Percentiles rank a stretch among this genome's conserved stretches.
These are phyloP conservation scores for Chinchilla lanigera DNA, from an alignment of 2,113 vertebrate species.

Conservation along the genomic window DNA sequence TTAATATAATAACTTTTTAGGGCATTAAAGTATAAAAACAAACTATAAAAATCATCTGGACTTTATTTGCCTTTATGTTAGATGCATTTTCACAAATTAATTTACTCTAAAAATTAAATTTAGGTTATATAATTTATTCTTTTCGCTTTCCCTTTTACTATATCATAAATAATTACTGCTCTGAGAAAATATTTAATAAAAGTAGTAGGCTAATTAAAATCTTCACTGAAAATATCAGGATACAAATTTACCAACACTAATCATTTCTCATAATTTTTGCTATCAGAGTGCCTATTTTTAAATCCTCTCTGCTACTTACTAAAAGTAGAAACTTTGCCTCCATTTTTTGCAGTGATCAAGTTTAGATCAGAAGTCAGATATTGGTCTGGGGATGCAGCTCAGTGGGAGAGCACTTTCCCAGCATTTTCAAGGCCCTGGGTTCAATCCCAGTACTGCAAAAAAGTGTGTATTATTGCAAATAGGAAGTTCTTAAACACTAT, in stretches of 20 bases:
- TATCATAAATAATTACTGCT: background rate
- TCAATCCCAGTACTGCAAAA: background rate
- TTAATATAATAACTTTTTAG: background rate
- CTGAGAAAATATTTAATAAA: background rate
- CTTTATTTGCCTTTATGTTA: background rate
- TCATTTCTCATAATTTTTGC: background rate
- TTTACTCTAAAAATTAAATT: background rate
- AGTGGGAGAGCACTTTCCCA: background rate
- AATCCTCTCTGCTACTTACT: background rate
- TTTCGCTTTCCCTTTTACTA: background rate
- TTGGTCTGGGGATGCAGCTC: background rate
- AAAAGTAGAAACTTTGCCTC: background rate
- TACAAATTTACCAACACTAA: background rate
- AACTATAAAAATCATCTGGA: background rate
- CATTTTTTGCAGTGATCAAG: conserved; percentile 8
- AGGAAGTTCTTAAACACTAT: background rate
- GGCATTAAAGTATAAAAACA: background rate
- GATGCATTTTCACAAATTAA: background rate
- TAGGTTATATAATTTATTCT: background rate
- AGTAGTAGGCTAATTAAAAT: conserved; percentile 26
- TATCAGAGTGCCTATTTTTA: background rate
- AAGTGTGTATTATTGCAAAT: background rate
- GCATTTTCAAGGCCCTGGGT: background rate
- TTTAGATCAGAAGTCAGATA: background rate
- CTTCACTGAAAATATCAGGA: conserved; percentile 1